These are phyloP conservation scores for Clostera curtula DNA, from an alignment of 2,888 invertebrate species.

Conservation along the genomic window DNA sequence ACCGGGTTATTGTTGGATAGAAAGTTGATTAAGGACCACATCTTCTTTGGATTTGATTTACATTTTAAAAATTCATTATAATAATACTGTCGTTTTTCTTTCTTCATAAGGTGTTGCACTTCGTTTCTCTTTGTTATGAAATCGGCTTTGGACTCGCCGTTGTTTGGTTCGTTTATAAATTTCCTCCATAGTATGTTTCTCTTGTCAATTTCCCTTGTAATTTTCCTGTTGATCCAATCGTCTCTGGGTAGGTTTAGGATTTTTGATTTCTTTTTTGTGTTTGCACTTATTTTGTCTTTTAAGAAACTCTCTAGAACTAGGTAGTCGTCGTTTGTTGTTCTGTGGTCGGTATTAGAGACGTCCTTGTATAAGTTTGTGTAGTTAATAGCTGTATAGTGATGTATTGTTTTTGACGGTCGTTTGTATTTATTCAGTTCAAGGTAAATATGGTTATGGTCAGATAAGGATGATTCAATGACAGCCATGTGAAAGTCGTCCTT, in stretches of 20 bases:
- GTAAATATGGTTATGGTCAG: slow-evolving; percentile 15
- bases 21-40: too few species aligned
- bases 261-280: slow-evolving; percentile 3
- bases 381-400: neutral
- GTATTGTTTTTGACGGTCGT: slow-evolving; percentile 3
- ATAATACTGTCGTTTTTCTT: too few species aligned
- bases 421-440: slow-evolving; percentile 8
- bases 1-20: too few species aligned
- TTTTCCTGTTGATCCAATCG: slow-evolving; percentile 15
- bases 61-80: too few species aligned
- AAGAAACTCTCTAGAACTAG: slow-evolving; percentile 8
- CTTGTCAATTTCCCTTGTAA: slow-evolving; percentile 9
- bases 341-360: neutral
- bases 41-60: too few species aligned
- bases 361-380: neutral
- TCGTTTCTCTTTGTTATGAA: slow-evolving; percentile 8
- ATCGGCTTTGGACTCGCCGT: slow-evolving; percentile 6
- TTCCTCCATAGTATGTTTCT: slow-evolving; percentile 10
- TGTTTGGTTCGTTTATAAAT: slow-evolving; percentile 6
- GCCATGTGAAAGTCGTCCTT: slow-evolving; percentile 4
- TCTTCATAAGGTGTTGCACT: slow-evolving; percentile 7
- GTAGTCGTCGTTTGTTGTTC: slow-evolving; percentile 8
- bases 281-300: neutral
- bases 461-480: slow-evolving; percentile 18
- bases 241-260: slow-evolving; percentile 4